Percentiles rank a stretch among this genome's conserved stretches.
phyloP scores from a whole-genome alignment of 2,113 vertebrate genomes.

The Apaloderma vittatum region DNA sequence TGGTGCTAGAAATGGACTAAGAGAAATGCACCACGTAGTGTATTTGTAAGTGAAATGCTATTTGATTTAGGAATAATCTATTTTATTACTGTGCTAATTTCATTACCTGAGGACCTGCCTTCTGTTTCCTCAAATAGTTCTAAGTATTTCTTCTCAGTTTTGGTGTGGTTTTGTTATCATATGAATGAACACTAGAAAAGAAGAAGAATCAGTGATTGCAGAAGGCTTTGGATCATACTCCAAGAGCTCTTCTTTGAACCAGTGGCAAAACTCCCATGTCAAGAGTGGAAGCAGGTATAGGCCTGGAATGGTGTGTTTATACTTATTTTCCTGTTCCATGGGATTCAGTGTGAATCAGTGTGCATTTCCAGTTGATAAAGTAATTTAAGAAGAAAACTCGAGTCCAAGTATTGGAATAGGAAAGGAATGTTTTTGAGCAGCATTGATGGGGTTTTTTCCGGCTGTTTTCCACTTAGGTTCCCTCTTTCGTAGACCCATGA shows the following conservation, averaged over 20 bases:
- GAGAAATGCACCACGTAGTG: neutral
- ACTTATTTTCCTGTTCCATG: neutral
- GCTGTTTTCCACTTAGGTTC: neutral
- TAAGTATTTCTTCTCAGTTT: neutral
- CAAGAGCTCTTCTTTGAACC: neutral
- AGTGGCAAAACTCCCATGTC: neutral
- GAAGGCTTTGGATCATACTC: neutral
- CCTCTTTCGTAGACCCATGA: neutral
- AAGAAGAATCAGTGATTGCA: neutral
- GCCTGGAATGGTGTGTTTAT: neutral
- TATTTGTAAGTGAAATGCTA: neutral
- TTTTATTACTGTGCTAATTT: neutral
- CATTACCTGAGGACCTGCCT: neutral
- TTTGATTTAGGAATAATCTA: neutral
- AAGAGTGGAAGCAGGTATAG: neutral
- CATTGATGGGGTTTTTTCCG: neutral
- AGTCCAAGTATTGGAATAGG: neutral
- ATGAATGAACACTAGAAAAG: neutral
- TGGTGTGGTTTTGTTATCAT: neutral
- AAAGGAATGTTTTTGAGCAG: neutral
- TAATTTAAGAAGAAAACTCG: neutral
- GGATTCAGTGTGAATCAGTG: neutral
- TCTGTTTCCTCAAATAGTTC: neutral
- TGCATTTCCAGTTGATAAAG: neutral
- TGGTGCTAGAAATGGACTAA: neutral